A percentile compares a stretch with the other conserved stretches of the same genome.
These are phyloP conservation scores for Eumeta japonica DNA, from an alignment of 1,140 invertebrate genomes.

Conservation along the genomic window DNA sequence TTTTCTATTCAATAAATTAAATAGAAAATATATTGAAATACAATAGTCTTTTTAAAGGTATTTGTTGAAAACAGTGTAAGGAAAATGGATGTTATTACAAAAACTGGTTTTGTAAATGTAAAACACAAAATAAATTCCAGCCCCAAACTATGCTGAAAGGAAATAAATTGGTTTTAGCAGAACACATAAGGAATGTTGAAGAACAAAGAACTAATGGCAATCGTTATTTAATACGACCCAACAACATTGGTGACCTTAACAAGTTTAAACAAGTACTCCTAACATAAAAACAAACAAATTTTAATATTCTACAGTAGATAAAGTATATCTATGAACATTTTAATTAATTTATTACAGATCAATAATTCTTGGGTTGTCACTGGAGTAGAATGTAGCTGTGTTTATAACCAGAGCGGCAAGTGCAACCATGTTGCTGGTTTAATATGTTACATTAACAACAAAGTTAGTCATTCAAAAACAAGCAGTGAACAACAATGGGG, in stretches of 20 bases:
- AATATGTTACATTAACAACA: conserved; percentile 13
- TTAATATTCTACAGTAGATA: neutral
- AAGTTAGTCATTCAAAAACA: conserved; percentile 14
- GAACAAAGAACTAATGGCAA: neutral
- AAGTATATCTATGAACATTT: neutral
- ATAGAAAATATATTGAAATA: too few species aligned
- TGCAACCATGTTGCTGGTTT: conserved; percentile 6
- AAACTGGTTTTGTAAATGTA: neutral
- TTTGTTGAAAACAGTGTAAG: too few species aligned
- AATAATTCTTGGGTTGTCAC: neutral
- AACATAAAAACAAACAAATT: neutral
- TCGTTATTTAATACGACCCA: neutral
- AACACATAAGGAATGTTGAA: conserved; percentile 1
- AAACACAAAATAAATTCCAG: neutral
- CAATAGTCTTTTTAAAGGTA: too few species aligned
- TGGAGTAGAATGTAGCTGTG: neutral
- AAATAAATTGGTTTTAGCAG: neutral
- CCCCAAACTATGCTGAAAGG: neutral
- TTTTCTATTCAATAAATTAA: too few species aligned
- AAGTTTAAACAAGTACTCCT: neutral
- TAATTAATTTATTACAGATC: neutral
- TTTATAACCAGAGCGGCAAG: neutral
- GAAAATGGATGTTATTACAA: neutral
- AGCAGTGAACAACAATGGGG: conserved; percentile 15
- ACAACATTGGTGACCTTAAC: neutral